Evolutionary conservation across 2,888 invertebrate species (phyloP).

Genomic region (Tetanocera ferruginea): DNA sequence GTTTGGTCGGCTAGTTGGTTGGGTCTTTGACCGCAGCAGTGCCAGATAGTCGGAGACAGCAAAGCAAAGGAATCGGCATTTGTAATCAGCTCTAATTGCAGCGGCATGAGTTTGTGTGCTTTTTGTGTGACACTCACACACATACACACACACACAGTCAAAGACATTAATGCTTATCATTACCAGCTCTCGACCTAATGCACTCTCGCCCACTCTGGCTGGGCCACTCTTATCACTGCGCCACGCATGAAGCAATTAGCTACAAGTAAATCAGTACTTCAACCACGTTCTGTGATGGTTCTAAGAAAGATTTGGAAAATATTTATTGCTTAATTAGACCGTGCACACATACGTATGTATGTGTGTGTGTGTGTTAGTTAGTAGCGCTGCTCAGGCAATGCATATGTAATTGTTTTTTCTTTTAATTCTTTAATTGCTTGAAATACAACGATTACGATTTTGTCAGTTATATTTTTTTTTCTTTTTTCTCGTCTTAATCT

Average conservation of each 20-base stretch:
- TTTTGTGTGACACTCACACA: conserved; percentile 3
- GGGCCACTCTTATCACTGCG: neutral
- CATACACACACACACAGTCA: neutral
- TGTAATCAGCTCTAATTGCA: conserved; percentile 29
- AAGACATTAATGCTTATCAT: neutral
- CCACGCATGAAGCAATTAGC: conserved; percentile 33
- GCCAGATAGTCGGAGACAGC: neutral
- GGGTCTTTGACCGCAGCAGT: conserved; percentile 28
- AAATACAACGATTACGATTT: neutral
- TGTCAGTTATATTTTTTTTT: neutral
- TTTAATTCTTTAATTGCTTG: neutral
- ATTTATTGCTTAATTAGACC: conserved; percentile 21
- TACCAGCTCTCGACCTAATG: conserved; percentile 29
- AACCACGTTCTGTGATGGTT: conserved; percentile 5
- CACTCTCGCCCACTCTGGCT: conserved; percentile 13
- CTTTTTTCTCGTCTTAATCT: neutral
- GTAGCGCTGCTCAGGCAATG: neutral
- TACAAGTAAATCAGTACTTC: conserved; percentile 5
- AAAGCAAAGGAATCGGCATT: neutral
- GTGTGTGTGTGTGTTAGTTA: conserved; percentile 7
- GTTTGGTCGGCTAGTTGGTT: neutral
- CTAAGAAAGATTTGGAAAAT: conserved; percentile 12
- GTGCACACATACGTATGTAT: neutral
- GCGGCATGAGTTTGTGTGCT: neutral
- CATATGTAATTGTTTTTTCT: neutral